Percentiles rank a stretch among this genome's conserved stretches.
Evolutionary conservation across 2,888 invertebrate species (phyloP).

Genomic region (Gisinianus flammeolus): DNA sequence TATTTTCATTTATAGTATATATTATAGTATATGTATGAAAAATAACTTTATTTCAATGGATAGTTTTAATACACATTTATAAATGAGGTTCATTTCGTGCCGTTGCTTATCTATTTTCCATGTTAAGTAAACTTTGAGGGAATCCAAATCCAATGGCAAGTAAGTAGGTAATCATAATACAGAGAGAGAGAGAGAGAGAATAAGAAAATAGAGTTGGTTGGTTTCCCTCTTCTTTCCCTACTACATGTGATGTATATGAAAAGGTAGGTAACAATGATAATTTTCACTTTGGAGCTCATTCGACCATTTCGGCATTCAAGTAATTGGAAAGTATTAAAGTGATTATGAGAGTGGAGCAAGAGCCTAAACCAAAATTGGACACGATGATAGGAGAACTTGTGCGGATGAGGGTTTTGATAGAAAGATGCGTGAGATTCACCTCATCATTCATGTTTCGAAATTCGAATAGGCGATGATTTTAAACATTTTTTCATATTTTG

Average conservation of each 20-base stretch:
- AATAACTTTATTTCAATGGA: too few species aligned
- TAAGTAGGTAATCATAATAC: background rate
- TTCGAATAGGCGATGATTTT: too few species aligned
- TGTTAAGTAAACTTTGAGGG: background rate
- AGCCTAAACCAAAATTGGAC: background rate
- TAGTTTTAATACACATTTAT: too few species aligned
- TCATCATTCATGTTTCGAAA: too few species aligned
- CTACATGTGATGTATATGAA: background rate
- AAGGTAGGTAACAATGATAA: background rate
- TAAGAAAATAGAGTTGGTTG: background rate
- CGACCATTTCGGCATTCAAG: constrained; percentile 19
- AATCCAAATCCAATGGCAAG: background rate
- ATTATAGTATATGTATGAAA: too few species aligned
- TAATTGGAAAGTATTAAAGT: constrained; percentile 33
- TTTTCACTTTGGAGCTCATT: constrained; percentile 15
- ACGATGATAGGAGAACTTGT: background rate
- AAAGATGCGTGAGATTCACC: background rate
- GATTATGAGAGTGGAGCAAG: constrained; percentile 10
- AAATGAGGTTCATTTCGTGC: too few species aligned
- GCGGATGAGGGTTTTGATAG: background rate
- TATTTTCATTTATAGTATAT: too few species aligned
- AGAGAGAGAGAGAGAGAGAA: background rate
- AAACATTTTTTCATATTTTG: too few species aligned
- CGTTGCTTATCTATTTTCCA: too few species aligned
- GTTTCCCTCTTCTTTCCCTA: background rate